These are phyloP conservation scores for Phasia obesa DNA, from an alignment of 2,888 invertebrate genomes.

Conservation along the genomic window DNA sequence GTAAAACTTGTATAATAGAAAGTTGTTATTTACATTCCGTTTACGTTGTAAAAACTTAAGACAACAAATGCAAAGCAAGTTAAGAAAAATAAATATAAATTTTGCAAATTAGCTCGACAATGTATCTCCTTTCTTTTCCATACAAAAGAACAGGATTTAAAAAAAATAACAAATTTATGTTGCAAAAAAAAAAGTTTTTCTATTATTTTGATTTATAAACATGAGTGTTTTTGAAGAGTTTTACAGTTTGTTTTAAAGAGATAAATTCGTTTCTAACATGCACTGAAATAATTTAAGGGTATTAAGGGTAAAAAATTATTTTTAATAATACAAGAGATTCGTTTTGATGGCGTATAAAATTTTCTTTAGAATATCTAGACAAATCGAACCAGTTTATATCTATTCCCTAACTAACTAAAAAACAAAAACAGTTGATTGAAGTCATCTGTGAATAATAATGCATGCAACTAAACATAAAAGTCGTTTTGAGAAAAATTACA, in stretches of 20 bases:
- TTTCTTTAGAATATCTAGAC: not conserved
- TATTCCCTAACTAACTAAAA: no score
- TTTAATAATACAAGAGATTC: no score
- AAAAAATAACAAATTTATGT: conserved; percentile 14
- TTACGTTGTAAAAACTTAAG: conserved; percentile 4
- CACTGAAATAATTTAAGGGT: conserved; percentile 2
- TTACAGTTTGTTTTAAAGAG: not conserved
- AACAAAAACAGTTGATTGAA: no score
- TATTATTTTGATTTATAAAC: conserved; percentile 55
- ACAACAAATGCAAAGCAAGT: not conserved
- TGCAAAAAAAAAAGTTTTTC: conserved; percentile 21
- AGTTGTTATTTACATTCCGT: conserved; percentile 14
- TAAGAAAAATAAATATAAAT: conserved; percentile 14
- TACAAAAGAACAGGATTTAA: conserved; percentile 22
- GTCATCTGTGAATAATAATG: no score
- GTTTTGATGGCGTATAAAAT: not conserved
- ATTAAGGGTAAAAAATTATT: not conserved
- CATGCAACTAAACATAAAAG: no score
- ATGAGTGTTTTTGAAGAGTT: conserved; percentile 17
- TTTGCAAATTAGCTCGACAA: conserved; percentile 37
- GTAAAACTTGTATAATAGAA: conserved; percentile 25
- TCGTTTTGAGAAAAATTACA: no score
- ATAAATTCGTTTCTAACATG: not conserved
- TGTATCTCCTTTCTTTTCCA: conserved; percentile 20
- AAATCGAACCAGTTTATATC: no score